Base-by-base conservation (phyloP, 2,113 vertebrate genomes). In the Phalacrocorax carbo region DNA sequence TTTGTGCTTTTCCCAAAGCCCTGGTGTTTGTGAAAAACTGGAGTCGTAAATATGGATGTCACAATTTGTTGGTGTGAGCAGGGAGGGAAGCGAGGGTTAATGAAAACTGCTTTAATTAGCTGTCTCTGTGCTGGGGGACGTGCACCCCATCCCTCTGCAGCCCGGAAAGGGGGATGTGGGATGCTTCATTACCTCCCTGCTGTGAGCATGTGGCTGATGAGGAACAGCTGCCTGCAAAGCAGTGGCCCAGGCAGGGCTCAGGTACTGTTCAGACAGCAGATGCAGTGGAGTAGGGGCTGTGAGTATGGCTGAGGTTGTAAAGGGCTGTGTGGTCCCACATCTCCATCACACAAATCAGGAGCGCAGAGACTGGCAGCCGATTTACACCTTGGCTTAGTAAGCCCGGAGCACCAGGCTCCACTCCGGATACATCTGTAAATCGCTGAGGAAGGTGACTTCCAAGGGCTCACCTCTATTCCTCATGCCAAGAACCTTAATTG, bases 21-120 rank as follows among this genome's bases (percentile, higher is more conserved):
- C 42, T 82, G 34, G 10, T 79, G 52, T 91, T 87, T 72, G 40
- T 46, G 81, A 48, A 65, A 88, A 91, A 82, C 10, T 16, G 27
- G 14, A 76, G 22, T 61, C 29, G 58, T 91, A 71, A 92, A 88
- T 92, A 88, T 32, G 76, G 48, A 86, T 91, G 57, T 40, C 36
- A 79, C 29, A 38, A 10, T 68, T 84, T 61, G 57, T 65, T 86
- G 77, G 44, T 1, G 0, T 72, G 52, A 91, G 40, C 44, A n/a
- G 69, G 44, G 27, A 68, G 30, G 14, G 38, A 44, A 38, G 11
- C 3, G 1, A 75, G 78, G 77, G 87, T 84, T 40, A 86, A 91
- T 70, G 44, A 71, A 82, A 72, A 57, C 36, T 30, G 25, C 69
- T 89, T 84, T 92, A 84, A 94, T 96, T 79, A 85, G 29, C 61